phyloP scores from a whole-genome alignment of 1,140 invertebrate genomes.

The Heliothis subflexa region DNA sequence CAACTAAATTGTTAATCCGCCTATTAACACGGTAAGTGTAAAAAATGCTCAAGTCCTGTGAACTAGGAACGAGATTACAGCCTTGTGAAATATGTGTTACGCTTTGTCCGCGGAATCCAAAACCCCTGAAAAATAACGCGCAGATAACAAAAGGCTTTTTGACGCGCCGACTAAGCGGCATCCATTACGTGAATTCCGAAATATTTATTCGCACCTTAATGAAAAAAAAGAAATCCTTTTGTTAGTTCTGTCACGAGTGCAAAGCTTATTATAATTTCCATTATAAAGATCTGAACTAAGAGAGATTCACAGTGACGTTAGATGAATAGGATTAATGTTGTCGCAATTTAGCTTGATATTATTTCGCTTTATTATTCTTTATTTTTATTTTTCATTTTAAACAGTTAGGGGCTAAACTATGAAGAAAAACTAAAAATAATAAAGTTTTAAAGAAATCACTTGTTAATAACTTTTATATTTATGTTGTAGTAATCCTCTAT shows the following conservation, averaged over 20 bases:
- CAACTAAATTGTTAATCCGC: constrained; percentile 53
- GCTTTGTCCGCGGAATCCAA: constrained; percentile 75
- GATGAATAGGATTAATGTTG: constrained; percentile 2
- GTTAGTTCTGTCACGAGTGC: constrained; percentile 34
- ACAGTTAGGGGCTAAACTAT: not conserved
- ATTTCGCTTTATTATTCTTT: not conserved
- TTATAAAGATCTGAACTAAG: constrained; percentile 30
- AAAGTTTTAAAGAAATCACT: not conserved
- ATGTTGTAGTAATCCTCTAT: too few relatives aligned
- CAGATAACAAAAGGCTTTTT: constrained; percentile 80
- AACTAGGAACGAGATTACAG: constrained; percentile 77
- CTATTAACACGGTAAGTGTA: constrained; percentile 66
- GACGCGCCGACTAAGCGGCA: constrained; percentile 67
- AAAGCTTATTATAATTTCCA: constrained; percentile 28
- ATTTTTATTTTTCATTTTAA: not conserved
- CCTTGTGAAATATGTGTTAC: constrained; percentile 76
- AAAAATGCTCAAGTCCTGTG: constrained; percentile 71
- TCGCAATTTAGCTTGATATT: constrained; percentile 6
- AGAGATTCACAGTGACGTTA: constrained; percentile 9
- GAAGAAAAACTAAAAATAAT: too few relatives aligned
- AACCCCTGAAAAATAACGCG: constrained; percentile 77
- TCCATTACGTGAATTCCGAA: constrained; percentile 66
- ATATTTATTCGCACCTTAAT: constrained; percentile 63
- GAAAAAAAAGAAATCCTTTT: constrained; percentile 52
- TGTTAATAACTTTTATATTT: too few relatives aligned